phyloP scores from a whole-genome alignment of 1,140 invertebrate genomes.

The Campodea augens region DNA sequence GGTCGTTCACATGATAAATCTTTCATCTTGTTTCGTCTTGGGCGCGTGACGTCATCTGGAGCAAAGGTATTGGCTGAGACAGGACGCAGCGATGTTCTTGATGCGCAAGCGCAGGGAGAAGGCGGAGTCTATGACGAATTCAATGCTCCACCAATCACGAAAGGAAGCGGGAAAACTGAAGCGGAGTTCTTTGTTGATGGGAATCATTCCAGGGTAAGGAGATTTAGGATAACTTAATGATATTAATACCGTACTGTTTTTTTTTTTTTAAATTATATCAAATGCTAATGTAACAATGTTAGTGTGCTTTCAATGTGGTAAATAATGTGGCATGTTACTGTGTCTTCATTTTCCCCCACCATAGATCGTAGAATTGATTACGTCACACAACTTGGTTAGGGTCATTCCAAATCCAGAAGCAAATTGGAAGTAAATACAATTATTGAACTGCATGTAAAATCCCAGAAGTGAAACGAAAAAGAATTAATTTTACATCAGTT shows the following conservation, averaged over 20 bases:
- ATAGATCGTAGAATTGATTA: too few relatives aligned
- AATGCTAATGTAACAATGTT: too few relatives aligned
- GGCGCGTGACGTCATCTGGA: conserved; percentile 44
- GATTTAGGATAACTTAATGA: background rate
- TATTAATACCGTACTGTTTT: background rate
- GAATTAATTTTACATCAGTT: too few relatives aligned
- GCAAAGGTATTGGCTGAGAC: conserved; percentile 66
- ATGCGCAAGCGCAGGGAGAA: conserved; percentile 32
- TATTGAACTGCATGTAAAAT: too few relatives aligned
- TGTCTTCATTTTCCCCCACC: too few relatives aligned
- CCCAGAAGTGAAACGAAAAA: too few relatives aligned
- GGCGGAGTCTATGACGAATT: conserved; percentile 59
- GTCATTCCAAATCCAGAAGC: too few relatives aligned
- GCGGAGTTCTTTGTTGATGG: conserved; percentile 75
- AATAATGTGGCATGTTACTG: too few relatives aligned
- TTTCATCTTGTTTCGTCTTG: conserved; percentile 59
- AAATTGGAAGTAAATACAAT: too few relatives aligned
- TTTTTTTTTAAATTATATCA: too few relatives aligned
- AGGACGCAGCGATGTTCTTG: conserved; percentile 47
- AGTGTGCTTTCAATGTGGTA: too few relatives aligned
- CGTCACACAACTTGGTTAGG: too few relatives aligned
- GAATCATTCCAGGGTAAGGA: conserved; percentile 56
- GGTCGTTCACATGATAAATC: conserved; percentile 66
- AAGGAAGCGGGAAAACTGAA: conserved; percentile 57
- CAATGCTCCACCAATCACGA: conserved; percentile 47